These are phyloP conservation scores for Coracopsis vasa DNA, from an alignment of 2,113 vertebrate genomes.

Conservation along the genomic window DNA sequence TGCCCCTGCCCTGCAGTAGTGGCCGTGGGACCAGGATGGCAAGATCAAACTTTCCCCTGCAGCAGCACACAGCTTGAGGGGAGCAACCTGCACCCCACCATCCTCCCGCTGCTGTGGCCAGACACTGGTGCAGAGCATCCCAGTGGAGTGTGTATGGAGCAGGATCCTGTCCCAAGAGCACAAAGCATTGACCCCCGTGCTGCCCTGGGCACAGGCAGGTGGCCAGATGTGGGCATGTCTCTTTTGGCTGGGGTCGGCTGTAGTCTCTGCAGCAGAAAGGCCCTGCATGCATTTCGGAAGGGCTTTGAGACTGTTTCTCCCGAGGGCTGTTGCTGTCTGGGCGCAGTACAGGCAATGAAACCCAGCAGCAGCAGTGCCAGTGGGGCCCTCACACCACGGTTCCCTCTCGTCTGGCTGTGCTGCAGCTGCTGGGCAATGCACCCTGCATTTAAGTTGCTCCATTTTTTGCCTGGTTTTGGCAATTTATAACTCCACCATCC, in stretches of 20 bases:
- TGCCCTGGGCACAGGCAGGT: accelerated
- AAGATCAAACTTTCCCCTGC: not conserved
- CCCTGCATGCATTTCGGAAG: not conserved
- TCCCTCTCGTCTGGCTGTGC: not conserved
- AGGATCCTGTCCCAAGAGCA: accelerated
- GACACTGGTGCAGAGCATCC: not conserved
- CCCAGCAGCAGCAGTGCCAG: not conserved
- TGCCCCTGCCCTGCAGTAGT: not conserved
- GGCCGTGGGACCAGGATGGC: accelerated
- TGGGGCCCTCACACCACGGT: not conserved
- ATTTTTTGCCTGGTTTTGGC: not conserved
- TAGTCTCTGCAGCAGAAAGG: not conserved
- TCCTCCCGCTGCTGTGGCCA: not conserved
- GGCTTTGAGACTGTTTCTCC: not conserved
- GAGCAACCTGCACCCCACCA: not conserved
- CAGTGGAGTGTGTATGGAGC: accelerated
- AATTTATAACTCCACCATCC: not conserved
- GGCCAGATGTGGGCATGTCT: accelerated
- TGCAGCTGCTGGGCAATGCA: not conserved
- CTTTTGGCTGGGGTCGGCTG: not conserved
- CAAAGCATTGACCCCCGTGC: accelerated
- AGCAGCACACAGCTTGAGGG: accelerated
- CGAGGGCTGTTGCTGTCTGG: not conserved
- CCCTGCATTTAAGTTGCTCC: not conserved
- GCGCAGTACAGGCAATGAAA: not conserved